Evolutionary conservation across 1,140 invertebrate species (phyloP).

Genomic region (Meloidogyne hapla): DNA sequence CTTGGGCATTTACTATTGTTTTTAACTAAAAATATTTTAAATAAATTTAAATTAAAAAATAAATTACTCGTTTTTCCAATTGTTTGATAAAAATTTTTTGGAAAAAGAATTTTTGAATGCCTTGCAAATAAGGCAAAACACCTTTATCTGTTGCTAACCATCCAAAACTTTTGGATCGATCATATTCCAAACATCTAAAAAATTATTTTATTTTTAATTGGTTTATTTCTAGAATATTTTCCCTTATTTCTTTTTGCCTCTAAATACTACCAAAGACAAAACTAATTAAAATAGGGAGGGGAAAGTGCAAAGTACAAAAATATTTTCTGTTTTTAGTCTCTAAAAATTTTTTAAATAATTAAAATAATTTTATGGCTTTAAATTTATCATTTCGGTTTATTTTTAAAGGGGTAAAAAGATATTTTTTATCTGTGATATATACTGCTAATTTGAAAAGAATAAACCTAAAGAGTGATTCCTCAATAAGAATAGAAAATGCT

Average conservation of each 20-base stretch:
- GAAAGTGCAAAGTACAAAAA: neutral
- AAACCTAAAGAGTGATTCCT: constrained; percentile 65
- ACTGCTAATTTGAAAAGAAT: no score
- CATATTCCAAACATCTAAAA: constrained; percentile 36
- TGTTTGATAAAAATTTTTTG: constrained; percentile 24
- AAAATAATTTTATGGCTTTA: no score
- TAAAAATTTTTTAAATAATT: no score
- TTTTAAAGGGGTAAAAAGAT: no score
- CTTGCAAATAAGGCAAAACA: constrained; percentile 23
- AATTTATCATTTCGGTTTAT: no score
- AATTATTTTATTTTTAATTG: neutral
- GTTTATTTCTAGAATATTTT: neutral
- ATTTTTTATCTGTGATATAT: no score
- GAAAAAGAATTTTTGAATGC: constrained; percentile 37
- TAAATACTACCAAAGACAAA: no score
- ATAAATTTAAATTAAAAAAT: neutral
- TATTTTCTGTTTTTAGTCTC: no score
- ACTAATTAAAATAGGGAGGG: no score
- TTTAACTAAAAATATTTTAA: constrained; percentile 38
- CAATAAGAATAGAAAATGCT: constrained; percentile 87
- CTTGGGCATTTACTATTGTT: constrained; percentile 63
- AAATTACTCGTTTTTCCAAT: constrained; percentile 19
- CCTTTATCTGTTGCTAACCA: constrained; percentile 39
- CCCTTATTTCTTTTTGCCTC: no score
- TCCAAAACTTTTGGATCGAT: constrained; percentile 24